phyloP scores from a whole-genome alignment of 92 coral and sea anemone genomes.

The Montipora capitata region DNA sequence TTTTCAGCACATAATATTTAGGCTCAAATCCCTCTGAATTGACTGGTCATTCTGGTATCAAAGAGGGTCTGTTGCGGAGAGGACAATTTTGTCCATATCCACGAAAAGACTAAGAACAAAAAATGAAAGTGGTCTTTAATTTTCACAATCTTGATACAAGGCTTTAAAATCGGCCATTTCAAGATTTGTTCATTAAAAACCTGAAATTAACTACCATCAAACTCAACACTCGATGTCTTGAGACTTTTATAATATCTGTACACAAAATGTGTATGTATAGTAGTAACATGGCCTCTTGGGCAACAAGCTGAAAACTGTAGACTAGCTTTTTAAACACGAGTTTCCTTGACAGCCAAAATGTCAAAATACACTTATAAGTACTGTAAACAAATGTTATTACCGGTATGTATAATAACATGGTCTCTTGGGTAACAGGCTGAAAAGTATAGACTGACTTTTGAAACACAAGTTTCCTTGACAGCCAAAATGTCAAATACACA shows the following conservation, averaged over 20 bases:
- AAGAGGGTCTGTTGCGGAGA: no score
- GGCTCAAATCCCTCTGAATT: slow-evolving; percentile 31
- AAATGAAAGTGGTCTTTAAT: slow-evolving; percentile 27
- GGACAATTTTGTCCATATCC: no score
- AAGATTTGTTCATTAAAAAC: slow-evolving; percentile 12
- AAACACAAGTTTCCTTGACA: slow-evolving; percentile 24
- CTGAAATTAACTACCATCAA: slow-evolving; percentile 8
- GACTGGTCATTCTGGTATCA: slow-evolving; percentile 14
- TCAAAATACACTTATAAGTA: slow-evolving; percentile 15
- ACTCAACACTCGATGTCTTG: slow-evolving; percentile 24
- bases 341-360: slow-evolving; percentile 27
- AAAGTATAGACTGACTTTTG: background rate
- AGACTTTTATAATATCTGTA: slow-evolving; percentile 20
- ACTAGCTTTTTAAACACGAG: slow-evolving; percentile 23
- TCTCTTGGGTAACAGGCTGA: background rate
- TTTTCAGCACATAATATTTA: slow-evolving; percentile 10
- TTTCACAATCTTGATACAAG: slow-evolving; percentile 34
- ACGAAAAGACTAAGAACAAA: slow-evolving; percentile 13
- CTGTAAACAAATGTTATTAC: slow-evolving; percentile 5
- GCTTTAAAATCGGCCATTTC: background rate
- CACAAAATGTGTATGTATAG: slow-evolving; percentile 12
- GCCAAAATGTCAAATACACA: slow-evolving; percentile 11
- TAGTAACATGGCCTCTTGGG: slow-evolving; percentile 5
- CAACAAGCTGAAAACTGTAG: background rate
- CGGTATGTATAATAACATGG: background rate